phyloP scores from a whole-genome alignment of 2,113 vertebrate genomes.

The Paradisaea rubra region DNA sequence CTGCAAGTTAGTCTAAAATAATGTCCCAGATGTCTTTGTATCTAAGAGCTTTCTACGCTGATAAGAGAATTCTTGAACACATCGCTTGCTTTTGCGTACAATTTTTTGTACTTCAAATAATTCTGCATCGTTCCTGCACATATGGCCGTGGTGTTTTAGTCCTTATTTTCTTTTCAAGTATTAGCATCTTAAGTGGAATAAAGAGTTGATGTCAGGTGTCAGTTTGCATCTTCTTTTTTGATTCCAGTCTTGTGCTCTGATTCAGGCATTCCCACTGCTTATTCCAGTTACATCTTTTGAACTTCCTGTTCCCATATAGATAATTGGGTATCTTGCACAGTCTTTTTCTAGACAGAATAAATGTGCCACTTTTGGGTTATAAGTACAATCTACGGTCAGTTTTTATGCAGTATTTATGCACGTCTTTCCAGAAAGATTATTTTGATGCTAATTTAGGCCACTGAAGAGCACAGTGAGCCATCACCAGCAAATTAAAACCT shows the following conservation, averaged over 20 bases:
- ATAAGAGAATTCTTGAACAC: not conserved
- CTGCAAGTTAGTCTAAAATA: not conserved
- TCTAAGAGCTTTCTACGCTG: not conserved
- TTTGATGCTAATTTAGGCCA: not conserved
- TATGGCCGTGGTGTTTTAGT: not conserved
- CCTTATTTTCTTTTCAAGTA: constrained; percentile 9
- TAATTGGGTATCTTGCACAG: not conserved
- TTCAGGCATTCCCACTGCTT: constrained; percentile 27
- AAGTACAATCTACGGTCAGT: not conserved
- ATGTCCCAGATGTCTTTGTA: not conserved
- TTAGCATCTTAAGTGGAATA: not conserved
- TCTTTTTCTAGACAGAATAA: not conserved
- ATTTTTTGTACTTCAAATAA: not conserved
- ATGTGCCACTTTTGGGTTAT: not conserved
- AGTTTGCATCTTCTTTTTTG: not conserved
- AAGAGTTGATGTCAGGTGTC: not conserved
- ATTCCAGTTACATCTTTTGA: constrained; percentile 15
- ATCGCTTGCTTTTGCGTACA: not conserved
- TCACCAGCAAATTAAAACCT: not conserved
- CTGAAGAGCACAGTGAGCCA: not conserved
- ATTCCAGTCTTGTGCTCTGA: not conserved
- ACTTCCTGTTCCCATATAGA: not conserved
- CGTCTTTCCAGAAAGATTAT: not conserved
- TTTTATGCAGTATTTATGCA: not conserved
- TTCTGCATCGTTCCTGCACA: not conserved